Evolutionary conservation across 2,797 vertebrate genomes (phyloP).

Genomic region (Phyllotis vaccarum): DNA sequence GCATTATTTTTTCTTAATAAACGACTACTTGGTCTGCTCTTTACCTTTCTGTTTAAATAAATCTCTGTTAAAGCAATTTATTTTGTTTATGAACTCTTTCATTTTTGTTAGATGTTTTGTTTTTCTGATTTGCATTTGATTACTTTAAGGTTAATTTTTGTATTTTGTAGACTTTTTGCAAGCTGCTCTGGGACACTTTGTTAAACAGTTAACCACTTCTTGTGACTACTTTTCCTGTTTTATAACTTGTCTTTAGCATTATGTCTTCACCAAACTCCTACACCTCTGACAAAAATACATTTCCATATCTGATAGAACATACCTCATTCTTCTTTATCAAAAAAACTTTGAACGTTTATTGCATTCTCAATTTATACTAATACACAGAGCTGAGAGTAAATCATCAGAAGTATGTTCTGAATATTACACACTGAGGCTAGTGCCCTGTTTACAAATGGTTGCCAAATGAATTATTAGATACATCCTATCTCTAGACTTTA

Average conservation of each 20-base stretch:
- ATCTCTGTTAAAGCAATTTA: not conserved
- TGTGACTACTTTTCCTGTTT: not conserved
- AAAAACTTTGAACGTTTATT: slow-evolving; percentile 19
- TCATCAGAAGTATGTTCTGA: not conserved
- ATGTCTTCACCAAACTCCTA: not conserved
- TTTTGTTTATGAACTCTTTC: not conserved
- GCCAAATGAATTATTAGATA: not conserved
- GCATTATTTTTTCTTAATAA: not conserved
- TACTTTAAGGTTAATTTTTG: not conserved
- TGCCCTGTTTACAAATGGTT: not conserved
- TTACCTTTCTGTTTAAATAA: not conserved
- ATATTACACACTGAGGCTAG: not conserved
- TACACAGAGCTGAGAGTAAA: not conserved
- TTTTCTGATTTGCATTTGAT: not conserved
- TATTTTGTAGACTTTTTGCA: not conserved
- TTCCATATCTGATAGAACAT: not conserved
- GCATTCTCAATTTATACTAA: not conserved
- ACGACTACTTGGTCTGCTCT: not conserved
- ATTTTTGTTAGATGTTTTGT: not conserved
- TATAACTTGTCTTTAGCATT: not conserved
- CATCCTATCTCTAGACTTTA: not conserved
- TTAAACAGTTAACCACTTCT: not conserved
- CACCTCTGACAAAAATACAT: not conserved
- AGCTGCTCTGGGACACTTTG: not conserved
- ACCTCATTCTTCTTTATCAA: not conserved